These are phyloP conservation scores for Oxyruncus cristatus DNA, from an alignment of 2,113 vertebrate species.

Conservation along the genomic window DNA sequence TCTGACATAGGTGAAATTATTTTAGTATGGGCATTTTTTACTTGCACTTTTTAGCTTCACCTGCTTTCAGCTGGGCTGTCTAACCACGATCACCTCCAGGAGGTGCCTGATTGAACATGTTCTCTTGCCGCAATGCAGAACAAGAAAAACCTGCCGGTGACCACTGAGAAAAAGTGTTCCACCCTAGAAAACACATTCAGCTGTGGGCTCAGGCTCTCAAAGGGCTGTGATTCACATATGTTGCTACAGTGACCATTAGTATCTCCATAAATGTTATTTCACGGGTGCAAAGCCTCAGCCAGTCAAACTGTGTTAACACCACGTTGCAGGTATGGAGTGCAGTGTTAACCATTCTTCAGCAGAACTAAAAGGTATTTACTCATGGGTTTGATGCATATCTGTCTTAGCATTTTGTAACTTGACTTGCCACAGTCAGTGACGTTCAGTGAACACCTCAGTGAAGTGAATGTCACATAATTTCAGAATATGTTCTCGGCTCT, in stretches of 20 bases:
- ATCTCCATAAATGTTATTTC: neutral
- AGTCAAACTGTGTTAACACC: neutral
- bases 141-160: neutral
- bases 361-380: neutral
- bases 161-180: neutral
- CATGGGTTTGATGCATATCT: slow-evolving; percentile 9
- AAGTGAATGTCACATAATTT: slow-evolving; percentile 3
- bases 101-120: neutral
- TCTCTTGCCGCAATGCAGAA: neutral
- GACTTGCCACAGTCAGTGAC: neutral
- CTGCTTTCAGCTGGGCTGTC: neutral
- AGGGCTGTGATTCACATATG: neutral
- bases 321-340: neutral
- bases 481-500: neutral
- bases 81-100: neutral
- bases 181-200: neutral
- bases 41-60: neutral
- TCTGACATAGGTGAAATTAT: neutral
- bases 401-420: neutral
- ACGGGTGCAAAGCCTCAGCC: neutral
- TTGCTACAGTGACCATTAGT: neutral
- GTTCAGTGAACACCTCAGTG: neutral
- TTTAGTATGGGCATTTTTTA: too few species aligned
- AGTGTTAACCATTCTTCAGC: neutral
- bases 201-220: neutral